A percentile compares a stretch with the other conserved stretches of the same genome.
Evolutionary conservation across 2,888 invertebrate genomes (phyloP).

Genomic region (Xestia xanthographa): DNA sequence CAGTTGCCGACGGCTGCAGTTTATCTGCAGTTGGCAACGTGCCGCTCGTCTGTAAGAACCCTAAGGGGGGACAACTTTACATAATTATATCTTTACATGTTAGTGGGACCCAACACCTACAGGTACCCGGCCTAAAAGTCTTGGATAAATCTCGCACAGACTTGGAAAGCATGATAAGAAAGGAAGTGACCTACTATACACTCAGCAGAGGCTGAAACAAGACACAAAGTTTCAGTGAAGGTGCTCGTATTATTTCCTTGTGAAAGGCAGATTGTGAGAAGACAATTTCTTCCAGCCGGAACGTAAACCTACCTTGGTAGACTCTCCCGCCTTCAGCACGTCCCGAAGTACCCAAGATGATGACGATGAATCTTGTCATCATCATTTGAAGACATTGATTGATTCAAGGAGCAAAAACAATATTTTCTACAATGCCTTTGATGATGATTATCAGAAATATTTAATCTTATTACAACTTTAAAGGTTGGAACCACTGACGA

Average conservation of each 20-base stretch:
- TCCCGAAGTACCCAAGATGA: not conserved
- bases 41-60: no score
- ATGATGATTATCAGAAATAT: not conserved
- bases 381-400: no score
- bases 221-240: not conserved
- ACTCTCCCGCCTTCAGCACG: no score
- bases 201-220: not conserved
- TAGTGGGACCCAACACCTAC: not conserved
- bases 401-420: no score
- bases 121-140: not conserved
- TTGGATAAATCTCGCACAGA: not conserved
- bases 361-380: no score
- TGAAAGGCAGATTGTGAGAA: not conserved
- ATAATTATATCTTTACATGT: not conserved
- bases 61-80: no score
- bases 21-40: no score
- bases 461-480: not conserved
- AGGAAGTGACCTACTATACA: no score
- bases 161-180: not conserved
- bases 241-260: not conserved
- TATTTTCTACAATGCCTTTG: not conserved
- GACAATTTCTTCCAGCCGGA: not conserved
- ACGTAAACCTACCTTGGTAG: no score
- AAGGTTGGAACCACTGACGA: not conserved
- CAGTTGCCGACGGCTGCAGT: no score